A percentile compares a stretch with the other conserved stretches of the same genome.
Conservation (phyloP, 2,113 vertebrate genomes). For the Platycercus adscitus region DNA sequence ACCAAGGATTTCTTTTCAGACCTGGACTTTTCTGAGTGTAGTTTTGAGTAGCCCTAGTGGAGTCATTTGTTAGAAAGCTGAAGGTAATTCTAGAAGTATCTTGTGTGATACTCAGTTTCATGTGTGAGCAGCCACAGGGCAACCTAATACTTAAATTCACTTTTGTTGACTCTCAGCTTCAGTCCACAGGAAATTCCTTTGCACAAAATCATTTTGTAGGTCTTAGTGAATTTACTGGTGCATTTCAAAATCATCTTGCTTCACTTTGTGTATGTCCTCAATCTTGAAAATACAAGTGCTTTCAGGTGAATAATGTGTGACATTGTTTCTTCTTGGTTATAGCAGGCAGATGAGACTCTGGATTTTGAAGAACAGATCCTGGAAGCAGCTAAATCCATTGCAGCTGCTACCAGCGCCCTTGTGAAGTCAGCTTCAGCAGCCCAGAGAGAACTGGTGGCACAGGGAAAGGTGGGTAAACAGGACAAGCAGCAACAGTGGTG, state of each 20-base stretch:
- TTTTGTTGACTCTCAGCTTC: background rate
- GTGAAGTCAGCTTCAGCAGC: conserved; percentile 98
- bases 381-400: conserved; percentile 98
- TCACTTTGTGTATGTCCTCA: background rate
- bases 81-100: background rate
- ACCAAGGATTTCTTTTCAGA: background rate
- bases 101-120: background rate
- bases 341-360: conserved; percentile 97
- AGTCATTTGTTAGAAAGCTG: background rate
- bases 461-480: conserved; percentile 90
- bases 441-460: conserved; percentile 96
- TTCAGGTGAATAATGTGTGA: conserved; percentile 12
- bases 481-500: background rate
- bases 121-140: background rate
- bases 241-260: background rate
- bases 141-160: background rate
- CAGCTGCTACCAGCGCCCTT: conserved; percentile 95
- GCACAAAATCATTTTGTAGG: background rate
- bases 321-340: conserved; percentile 72
- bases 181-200: background rate
- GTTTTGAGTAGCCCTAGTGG: background rate
- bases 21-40: background rate
- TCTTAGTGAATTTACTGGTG: background rate
- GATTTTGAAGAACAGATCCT: conserved; percentile 99
- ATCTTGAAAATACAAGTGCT: background rate